Base-by-base conservation (phyloP, 1,140 invertebrate genomes). In the Scaptodrosophila lebanonensis region DNA sequence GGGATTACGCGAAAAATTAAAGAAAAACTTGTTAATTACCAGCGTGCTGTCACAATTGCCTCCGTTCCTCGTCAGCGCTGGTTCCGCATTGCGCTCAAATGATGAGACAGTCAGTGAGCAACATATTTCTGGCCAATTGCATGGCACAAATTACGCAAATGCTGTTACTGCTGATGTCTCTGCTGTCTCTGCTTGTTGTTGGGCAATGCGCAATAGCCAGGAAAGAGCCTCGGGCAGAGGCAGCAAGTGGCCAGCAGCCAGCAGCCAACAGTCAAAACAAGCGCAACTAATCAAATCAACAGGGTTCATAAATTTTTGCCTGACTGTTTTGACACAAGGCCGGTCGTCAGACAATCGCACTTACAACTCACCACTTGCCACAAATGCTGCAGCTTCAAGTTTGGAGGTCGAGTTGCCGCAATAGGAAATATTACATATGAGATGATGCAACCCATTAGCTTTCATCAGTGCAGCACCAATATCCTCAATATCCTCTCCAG, bases 1-100 rank as follows among this genome's bases (percentile, higher is more conserved):
- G 13, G 11, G 22, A 43, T 64, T 64, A 56, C 44, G 60, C 49
- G 59, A 65, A 57, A 77, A 38, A 66, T 49, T 50, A 58, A 36
- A 54, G 30, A 54, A 54, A 83, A 75, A 63, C 61, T 63, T 52
- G 75, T 63, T 79, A 79, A 79, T 79, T 83, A 61, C 66, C 69
- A 64, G 73, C 67, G 66, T 75, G 76, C 51, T 79, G 75, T 79
- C 73, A 82, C 73, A 82, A 73, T 66, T 82, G 65, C 58, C 42
- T 20, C 22, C 11, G 11, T 13, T 9, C 11, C 8, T 11, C n/a
- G 15, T 25, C 27, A n/a, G 32, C 9, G 27, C 27, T 39, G 27
- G 44, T 63, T 63, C 60, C 60, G 60, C 53, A 61, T 61, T 61
- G 43, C 58, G 8, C 36, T 17, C 6, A 16, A 35, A 18, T 29